Evolutionary conservation across 2,888 invertebrate species (phyloP).

Genomic region (Eudasyphora cyanicolor): DNA sequence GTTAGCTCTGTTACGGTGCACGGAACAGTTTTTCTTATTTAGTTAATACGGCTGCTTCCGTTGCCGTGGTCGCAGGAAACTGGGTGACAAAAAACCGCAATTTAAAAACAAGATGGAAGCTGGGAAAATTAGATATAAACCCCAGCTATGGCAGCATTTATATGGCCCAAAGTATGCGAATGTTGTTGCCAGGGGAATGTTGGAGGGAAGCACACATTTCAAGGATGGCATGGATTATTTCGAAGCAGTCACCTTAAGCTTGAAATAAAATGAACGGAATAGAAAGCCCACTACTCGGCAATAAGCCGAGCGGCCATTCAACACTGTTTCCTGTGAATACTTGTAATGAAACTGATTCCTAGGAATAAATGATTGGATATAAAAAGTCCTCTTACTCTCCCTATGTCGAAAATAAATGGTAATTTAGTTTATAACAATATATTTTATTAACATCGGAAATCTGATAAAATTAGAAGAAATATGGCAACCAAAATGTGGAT

Average conservation of each 20-base stretch:
- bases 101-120: slow-evolving; percentile 15
- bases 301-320: neutral
- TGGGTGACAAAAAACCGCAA: slow-evolving; percentile 45
- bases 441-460: no score
- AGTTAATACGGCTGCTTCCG: slow-evolving; percentile 48
- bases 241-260: slow-evolving; percentile 40
- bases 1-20: neutral
- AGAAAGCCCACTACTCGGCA: neutral
- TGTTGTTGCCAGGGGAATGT: neutral
- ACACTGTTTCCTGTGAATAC: slow-evolving; percentile 19
- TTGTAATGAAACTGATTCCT: neutral
- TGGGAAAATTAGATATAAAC: slow-evolving; percentile 9
- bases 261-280: neutral
- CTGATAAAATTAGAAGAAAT: no score
- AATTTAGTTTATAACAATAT: no score
- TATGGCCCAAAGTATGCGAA: neutral
- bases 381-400: no score
- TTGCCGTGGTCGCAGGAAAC: slow-evolving; percentile 46
- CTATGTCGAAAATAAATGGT: no score
- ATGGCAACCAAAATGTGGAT: no score
- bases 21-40: slow-evolving; percentile 28
- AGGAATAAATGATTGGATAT: no score
- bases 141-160: neutral
- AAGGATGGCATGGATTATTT: slow-evolving; percentile 42
- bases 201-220: slow-evolving; percentile 5